A percentile compares a stretch with the other conserved stretches of the same genome.
Evolutionary conservation across 2,888 invertebrate genomes (phyloP).

Genomic region (Pheosia tremula): DNA sequence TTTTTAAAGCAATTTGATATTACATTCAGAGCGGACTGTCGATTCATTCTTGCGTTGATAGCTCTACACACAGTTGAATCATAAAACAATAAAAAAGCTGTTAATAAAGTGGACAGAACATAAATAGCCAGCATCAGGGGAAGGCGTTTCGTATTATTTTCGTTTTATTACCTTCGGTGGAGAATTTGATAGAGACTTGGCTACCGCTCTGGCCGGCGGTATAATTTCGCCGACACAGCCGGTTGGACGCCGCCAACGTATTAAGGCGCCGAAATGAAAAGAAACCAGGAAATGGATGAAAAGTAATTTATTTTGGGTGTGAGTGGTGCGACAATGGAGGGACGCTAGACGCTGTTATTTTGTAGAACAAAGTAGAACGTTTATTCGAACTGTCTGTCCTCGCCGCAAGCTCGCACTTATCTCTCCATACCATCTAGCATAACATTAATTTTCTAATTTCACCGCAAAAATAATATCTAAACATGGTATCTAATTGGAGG

Average conservation of each 20-base stretch:
- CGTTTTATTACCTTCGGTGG: conserved; percentile 72
- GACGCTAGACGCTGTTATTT: conserved; percentile 29
- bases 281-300: conserved; percentile 72
- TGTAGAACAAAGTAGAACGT: neutral
- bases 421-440: conserved; percentile 32
- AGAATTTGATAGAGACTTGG: conserved; percentile 78
- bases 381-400: neutral
- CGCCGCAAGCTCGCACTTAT: conserved; percentile 10
- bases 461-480: conserved; percentile 60
- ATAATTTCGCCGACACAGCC: conserved; percentile 73
- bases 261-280: conserved; percentile 74
- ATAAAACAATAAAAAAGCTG: conserved; percentile 60
- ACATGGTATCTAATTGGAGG: conserved; percentile 61
- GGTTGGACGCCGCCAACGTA: conserved; percentile 64
- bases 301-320: conserved; percentile 69
- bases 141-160: conserved; percentile 70
- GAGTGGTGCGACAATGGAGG: conserved; percentile 52
- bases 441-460: conserved; percentile 64
- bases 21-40: neutral
- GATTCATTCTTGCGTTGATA: conserved; percentile 14
- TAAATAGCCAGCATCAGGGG: conserved; percentile 62
- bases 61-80: conserved; percentile 32
- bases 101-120: conserved; percentile 66
- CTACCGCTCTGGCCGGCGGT: conserved; percentile 67
- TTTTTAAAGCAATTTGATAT: neutral